Base-by-base conservation (phyloP, 2,113 vertebrate genomes). In the Oncorhynchus masou region DNA sequence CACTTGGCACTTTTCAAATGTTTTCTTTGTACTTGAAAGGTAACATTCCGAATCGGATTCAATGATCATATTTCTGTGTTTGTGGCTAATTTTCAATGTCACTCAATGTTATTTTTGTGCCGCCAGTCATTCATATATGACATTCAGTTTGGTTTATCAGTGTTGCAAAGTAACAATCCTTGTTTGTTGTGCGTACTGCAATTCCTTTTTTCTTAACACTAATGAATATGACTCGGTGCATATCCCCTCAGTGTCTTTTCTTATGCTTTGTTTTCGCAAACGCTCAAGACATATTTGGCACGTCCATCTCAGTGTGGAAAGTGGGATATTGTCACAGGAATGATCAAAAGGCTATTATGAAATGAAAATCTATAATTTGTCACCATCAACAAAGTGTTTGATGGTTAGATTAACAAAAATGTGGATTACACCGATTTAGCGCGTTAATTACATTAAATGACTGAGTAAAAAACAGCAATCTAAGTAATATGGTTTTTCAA, bases 151-250 rank as follows among this genome's bases (percentile, higher is more conserved):
- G 20, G 59, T 60, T 19, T 4, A 22, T 60, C 59, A 22, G 12
- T 22, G n/a, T n/a, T 7, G 59, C 59, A 60, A 60, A n/a, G 19
- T 22, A 60, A n/a, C 59, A 83, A 29, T 70, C 76, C 79, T 84
- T 73, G 82, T 24, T 3, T 66, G 22, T 27, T 66, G 64, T 24
- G 22, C 20, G 57, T 59, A 19, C 13, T 60, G 3, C 5, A 22
- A 60, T 60, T 20, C 39, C 8, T 39, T 39, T 39, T 19, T 11
- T 2, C 16, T 15, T n/a, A 39, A 39, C 39, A 2, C 8, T 39
- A 39, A 39, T 39, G 39, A 39, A 39, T 39, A 39, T 39, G 39
- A 39, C 39, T 39, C 8, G 2, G 8, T 9, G 8, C 39, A 39
- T 39, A 9, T 9, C 39, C 8, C 39, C 7, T 39, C 39, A 39